Evolutionary conservation across 2,797 vertebrate genomes (phyloP).

Genomic region (Falco naumanni): DNA sequence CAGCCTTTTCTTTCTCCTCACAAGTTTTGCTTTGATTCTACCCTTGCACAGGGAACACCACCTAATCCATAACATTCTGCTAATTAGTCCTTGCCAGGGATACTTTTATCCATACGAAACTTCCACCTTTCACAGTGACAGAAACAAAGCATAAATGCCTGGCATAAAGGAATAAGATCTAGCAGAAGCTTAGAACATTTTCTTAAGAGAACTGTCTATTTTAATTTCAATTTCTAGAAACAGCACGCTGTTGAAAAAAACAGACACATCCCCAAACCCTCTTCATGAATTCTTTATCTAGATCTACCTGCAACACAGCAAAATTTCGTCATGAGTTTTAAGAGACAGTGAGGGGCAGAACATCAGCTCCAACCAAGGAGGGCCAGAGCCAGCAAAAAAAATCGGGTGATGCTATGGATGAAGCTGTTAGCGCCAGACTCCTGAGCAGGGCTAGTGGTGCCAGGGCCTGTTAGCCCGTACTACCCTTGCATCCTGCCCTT

Average conservation of each 20-base stretch:
- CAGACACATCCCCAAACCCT: too few species aligned
- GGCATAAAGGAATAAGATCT: not conserved
- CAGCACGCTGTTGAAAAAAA: not conserved
- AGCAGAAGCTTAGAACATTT: not conserved
- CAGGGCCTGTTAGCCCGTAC: not conserved
- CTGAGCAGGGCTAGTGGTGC: not conserved
- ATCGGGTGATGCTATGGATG: not conserved
- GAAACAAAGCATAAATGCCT: not conserved
- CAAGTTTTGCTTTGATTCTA: not conserved
- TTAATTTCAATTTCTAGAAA: constrained; percentile 41
- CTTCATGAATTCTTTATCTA: not conserved
- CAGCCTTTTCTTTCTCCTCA: not conserved
- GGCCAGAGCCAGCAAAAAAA: not conserved
- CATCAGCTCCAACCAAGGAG: not conserved
- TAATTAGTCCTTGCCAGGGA: not conserved
- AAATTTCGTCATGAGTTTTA: not conserved
- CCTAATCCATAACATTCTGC: not conserved
- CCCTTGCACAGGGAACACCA: not conserved
- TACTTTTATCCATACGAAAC: not conserved
- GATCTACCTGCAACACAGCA: not conserved
- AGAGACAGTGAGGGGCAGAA: not conserved
- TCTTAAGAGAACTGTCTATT: not conserved
- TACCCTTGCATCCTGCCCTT: not conserved
- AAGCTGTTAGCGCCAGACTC: not conserved
- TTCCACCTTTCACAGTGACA: not conserved